Evolutionary conservation across 2,113 vertebrate species (phyloP).

Genomic region (Centrocercus urophasianus): DNA sequence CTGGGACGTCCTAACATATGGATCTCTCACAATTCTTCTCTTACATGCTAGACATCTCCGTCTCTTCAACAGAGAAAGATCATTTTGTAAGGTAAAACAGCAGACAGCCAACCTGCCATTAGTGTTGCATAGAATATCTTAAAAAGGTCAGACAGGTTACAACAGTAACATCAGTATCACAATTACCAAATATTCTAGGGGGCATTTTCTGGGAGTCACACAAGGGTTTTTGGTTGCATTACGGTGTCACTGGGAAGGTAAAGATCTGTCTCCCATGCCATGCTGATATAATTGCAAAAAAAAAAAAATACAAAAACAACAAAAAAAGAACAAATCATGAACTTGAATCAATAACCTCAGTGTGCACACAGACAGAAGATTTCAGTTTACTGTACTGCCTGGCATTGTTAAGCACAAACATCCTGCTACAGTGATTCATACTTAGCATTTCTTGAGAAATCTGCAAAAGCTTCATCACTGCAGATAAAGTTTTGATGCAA

Average conservation of each 20-base stretch:
- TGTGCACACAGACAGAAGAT: slow-evolving; percentile 36
- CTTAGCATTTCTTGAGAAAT: slow-evolving; percentile 42
- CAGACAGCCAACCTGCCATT: background rate
- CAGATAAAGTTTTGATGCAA: slow-evolving; percentile 24
- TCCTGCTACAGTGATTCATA: background rate
- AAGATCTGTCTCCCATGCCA: background rate
- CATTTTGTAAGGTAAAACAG: background rate
- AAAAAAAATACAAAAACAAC: background rate
- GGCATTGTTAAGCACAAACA: background rate
- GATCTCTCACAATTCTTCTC: background rate
- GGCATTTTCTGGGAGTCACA: background rate
- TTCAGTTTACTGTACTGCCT: background rate
- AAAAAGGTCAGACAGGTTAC: too few species aligned
- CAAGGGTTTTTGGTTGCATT: background rate
- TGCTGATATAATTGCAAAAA: background rate
- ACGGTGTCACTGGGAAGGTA: background rate
- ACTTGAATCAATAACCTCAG: background rate
- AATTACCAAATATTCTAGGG: background rate
- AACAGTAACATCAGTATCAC: background rate
- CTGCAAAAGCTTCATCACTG: slow-evolving; percentile 13
- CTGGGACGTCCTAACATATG: background rate
- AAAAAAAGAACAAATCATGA: background rate
- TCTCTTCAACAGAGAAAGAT: background rate
- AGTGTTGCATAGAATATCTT: background rate
- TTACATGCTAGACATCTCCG: background rate